Conservation (phyloP, 2,888 invertebrate species). For the Agrochola macilenta region DNA sequence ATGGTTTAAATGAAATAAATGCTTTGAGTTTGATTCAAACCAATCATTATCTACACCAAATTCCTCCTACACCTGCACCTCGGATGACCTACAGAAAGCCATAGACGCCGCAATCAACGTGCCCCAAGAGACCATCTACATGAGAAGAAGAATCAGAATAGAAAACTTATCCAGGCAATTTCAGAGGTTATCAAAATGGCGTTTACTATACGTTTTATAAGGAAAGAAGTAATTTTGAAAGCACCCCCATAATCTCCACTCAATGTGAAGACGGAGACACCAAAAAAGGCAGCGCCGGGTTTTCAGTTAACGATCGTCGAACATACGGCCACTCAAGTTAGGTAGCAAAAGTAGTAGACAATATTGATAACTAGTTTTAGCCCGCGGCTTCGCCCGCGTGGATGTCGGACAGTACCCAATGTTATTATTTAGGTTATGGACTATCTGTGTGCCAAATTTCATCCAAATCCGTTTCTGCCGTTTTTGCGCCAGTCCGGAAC, state of each 20-base stretch:
- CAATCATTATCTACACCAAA: not conserved
- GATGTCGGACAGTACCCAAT: too few relatives aligned
- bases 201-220: conserved; percentile 39
- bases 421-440: too few relatives aligned
- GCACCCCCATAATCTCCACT: conserved; percentile 56
- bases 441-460: too few relatives aligned
- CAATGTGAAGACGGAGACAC: conserved; percentile 35
- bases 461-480: too few relatives aligned
- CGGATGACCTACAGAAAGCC: too few relatives aligned
- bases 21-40: too few relatives aligned
- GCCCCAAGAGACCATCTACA: too few relatives aligned
- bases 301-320: conserved; percentile 49
- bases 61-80: not conserved
- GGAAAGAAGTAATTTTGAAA: conserved; percentile 50
- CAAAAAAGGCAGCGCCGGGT: conserved; percentile 38
- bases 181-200: conserved; percentile 31
- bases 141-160: not conserved
- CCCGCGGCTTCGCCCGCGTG: too few relatives aligned
- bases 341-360: not conserved
- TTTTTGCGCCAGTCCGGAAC: too few relatives aligned
- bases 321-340: conserved; percentile 20
- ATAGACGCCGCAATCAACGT: too few relatives aligned
- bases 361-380: too few relatives aligned
- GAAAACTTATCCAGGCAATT: not conserved
- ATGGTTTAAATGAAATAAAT: too few relatives aligned